Evolutionary conservation across 92 coral and sea anemone species (phyloP), one percentile per base, ranked within the genome.

Genomic region (Epizoanthus ramosus): DNA sequence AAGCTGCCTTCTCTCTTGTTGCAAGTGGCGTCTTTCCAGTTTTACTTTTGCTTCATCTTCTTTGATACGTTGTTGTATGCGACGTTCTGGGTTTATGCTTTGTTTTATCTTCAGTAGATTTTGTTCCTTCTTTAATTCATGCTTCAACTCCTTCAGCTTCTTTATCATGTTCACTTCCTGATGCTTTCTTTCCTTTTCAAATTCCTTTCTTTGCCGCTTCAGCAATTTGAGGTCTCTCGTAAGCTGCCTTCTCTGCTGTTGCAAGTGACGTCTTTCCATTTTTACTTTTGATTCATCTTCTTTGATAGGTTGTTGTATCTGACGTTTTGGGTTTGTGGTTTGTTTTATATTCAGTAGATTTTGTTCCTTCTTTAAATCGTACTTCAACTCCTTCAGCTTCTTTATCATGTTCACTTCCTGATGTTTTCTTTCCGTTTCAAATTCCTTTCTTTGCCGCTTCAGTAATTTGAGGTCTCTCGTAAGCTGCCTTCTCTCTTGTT

Each of bases 81-180:
- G 5, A 37, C 6, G 43, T 6, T 3, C 43, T 37, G 43, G 43
- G 43, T 76, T 76, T 37, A 25, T 56, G 39, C 35, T 58, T 57
- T 39, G 18, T 28, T 28, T 28, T 28, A 28, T 28, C 31, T 28
- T 28, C 31, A 28, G 31, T 28, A 28, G 31, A 28, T 28, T 28
- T 28, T 90, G 96, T 63, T 92, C 92, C 9, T 63, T 76, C 43
- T 84, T 84, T 71, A 93, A 63, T 8, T 77, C 39, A 14, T 61
- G 59, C 35, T 69, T 73, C 7, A 91, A 73, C 43, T 80, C 71
- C 60, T 86, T 84, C 23, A 88, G 33, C 35, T 74, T 76, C 70
- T 72, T 85, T 54, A 68, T 89, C 59, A 80, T 25, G 8, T 66
- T 75, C 21, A 37, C 56, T 43, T 79, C 53, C 4, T 91, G 81